Percentiles rank a stretch among this genome's conserved stretches.
These are phyloP conservation scores for Pseudomyrmex pallidus DNA, from an alignment of 1,140 invertebrate species.

Conservation along the genomic window DNA sequence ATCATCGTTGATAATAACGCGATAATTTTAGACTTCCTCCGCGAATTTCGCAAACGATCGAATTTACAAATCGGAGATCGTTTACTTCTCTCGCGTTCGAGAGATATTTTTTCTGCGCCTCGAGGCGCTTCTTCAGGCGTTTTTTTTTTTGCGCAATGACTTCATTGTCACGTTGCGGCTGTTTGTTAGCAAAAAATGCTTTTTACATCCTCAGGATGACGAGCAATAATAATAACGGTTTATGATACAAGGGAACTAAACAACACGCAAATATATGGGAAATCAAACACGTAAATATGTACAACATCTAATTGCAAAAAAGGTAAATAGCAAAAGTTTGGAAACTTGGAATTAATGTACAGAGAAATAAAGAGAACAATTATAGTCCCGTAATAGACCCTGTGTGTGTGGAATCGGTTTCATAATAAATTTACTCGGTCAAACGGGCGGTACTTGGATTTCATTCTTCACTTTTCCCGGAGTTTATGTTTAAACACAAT, in stretches of 20 bases:
- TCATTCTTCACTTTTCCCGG: background rate
- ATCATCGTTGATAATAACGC: background rate
- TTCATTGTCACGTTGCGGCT: slow-evolving; percentile 46
- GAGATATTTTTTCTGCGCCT: slow-evolving; percentile 51
- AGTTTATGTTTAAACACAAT: background rate
- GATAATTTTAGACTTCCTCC: background rate
- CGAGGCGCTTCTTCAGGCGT: background rate
- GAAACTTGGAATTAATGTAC: background rate
- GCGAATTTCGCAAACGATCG: slow-evolving; percentile 24
- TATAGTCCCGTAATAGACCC: background rate
- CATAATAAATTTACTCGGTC: background rate
- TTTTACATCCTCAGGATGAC: slow-evolving; percentile 15
- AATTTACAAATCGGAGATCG: background rate
- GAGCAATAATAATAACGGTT: background rate
- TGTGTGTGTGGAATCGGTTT: slow-evolving; percentile 5
- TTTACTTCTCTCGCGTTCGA: slow-evolving; percentile 35
- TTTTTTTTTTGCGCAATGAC: slow-evolving; percentile 13
- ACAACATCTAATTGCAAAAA: background rate
- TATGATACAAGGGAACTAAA: slow-evolving; percentile 23
- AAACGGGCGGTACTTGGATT: background rate
- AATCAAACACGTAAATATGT: too few relatives aligned
- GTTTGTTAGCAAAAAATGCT: background rate
- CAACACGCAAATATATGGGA: too few relatives aligned
- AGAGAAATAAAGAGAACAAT: background rate
- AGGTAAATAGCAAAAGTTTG: background rate